Percentiles rank a stretch among this genome's conserved stretches.
Evolutionary conservation across 2,113 vertebrate genomes (phyloP).

Genomic region (Rhinopomastus cyanomelas): DNA sequence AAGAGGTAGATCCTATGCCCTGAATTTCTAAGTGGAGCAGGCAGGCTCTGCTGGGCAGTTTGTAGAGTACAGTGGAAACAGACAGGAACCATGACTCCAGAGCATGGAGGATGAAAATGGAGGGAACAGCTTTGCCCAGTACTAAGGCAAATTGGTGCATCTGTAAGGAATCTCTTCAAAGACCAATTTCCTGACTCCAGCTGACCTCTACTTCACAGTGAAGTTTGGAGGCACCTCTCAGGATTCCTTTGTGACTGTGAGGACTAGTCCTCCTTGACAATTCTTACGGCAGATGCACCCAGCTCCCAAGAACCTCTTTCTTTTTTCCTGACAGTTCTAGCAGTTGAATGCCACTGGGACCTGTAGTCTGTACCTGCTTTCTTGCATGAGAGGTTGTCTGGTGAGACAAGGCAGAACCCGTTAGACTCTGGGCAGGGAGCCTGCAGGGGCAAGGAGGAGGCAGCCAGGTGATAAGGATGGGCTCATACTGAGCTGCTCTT

Average conservation of each 20-base stretch:
- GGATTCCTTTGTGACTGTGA: neutral
- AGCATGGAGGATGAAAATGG: neutral
- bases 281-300: neutral
- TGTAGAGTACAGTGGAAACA: neutral
- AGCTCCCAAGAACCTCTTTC: neutral
- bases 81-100: neutral
- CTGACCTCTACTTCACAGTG: neutral
- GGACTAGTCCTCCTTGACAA: neutral
- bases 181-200: neutral
- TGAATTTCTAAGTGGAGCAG: neutral
- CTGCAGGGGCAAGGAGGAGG: neutral
- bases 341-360: neutral
- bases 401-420: too few relatives aligned
- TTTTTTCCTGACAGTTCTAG: neutral
- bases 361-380: neutral
- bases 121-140: neutral
- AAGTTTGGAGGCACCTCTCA: neutral
- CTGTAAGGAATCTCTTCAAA: neutral
- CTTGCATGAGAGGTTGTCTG: neutral
- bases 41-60: fast-evolving
- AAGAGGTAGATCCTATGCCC: neutral
- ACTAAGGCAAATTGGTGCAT: neutral
- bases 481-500: neutral
- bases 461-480: neutral
- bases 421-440: neutral